A percentile compares a stretch with the other conserved stretches of the same genome.
These are phyloP conservation scores for Pholis gunnellus DNA, from an alignment of 2,113 vertebrate genomes.

Conservation along the genomic window DNA sequence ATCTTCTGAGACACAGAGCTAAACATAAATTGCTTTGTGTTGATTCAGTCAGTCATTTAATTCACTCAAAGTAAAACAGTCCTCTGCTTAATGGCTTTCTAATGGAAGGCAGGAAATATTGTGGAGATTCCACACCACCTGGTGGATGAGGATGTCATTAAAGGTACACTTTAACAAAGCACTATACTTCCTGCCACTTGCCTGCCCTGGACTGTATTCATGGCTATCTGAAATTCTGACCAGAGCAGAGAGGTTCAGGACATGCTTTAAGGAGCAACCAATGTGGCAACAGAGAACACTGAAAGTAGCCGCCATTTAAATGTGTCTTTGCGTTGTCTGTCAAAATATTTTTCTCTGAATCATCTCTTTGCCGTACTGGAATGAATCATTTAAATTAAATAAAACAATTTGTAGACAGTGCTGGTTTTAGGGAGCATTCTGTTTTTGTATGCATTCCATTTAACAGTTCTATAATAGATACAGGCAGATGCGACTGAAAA, in stretches of 20 bases:
- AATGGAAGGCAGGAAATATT: background rate
- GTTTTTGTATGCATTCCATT: background rate
- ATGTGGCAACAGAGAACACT: background rate
- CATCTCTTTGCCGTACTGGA: background rate
- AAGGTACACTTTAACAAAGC: background rate
- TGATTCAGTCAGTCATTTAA: background rate
- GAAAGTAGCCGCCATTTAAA: background rate
- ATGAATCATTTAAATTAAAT: background rate
- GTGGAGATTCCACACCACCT: conserved; percentile 50
- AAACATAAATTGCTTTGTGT: background rate
- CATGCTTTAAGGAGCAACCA: background rate
- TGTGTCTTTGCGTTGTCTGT: background rate
- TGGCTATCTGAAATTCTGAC: background rate
- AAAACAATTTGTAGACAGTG: background rate
- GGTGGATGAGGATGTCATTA: conserved; percentile 41
- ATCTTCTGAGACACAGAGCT: background rate
- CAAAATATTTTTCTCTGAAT: background rate
- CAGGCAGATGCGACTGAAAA: background rate
- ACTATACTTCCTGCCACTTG: background rate
- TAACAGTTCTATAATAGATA: background rate
- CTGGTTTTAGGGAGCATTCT: background rate
- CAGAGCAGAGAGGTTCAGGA: background rate
- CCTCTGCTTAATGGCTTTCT: background rate
- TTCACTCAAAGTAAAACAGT: background rate
- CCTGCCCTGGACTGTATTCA: background rate